Percentiles rank a stretch among this genome's conserved stretches.
These are phyloP conservation scores for Suricata suricatta DNA, from an alignment of 2,113 vertebrate species.

Conservation along the genomic window DNA sequence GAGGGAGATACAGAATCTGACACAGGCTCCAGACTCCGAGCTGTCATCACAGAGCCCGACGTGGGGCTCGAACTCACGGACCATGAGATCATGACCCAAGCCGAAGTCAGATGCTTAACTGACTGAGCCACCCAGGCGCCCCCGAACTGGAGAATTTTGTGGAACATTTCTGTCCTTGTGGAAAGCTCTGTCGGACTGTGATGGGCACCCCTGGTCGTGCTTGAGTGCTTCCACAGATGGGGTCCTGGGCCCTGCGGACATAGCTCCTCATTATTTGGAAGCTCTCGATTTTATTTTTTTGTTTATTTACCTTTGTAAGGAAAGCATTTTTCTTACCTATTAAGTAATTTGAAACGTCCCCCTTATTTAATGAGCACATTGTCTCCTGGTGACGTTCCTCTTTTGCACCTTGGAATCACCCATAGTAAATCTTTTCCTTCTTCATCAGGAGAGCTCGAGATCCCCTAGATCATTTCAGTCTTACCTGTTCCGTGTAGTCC, in stretches of 20 bases:
- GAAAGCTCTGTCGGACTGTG: neutral
- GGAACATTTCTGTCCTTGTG: neutral
- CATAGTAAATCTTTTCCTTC: neutral
- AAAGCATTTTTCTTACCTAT: neutral
- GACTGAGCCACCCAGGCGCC: too few relatives aligned
- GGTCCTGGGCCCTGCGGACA: fast-evolving
- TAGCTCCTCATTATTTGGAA: neutral
- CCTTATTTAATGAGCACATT: neutral
- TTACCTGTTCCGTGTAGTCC: fast-evolving
- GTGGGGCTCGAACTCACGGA: too few relatives aligned
- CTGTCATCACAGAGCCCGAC: too few relatives aligned
- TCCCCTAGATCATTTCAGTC: neutral
- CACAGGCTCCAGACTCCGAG: too few relatives aligned
- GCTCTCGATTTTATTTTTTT: neutral
- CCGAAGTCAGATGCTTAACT: too few relatives aligned
- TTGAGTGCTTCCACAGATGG: neutral
- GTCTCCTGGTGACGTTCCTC: neutral
- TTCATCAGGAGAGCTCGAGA: neutral
- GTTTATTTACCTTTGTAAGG: neutral
- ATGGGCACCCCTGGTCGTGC: fast-evolving
- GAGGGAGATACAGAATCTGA: too few relatives aligned
- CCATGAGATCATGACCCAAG: too few relatives aligned
- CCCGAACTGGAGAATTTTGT: neutral
- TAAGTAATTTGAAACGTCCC: neutral
- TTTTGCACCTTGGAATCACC: neutral